Percentiles rank a stretch among this genome's conserved stretches.
Conservation (phyloP, 2,797 vertebrate genomes). For the Macropus fuliginosus region DNA sequence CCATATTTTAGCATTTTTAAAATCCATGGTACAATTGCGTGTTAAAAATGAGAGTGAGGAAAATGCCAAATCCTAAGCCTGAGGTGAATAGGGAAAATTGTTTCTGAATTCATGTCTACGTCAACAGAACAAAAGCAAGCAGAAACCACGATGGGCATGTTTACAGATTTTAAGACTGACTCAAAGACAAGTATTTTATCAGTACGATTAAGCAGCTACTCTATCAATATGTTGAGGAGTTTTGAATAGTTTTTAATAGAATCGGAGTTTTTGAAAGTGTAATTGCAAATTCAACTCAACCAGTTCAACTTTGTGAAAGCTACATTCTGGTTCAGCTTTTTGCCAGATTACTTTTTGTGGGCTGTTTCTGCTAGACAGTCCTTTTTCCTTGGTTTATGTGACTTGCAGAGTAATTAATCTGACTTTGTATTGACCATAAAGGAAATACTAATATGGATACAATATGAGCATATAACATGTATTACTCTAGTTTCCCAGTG, state of each 20-base stretch:
- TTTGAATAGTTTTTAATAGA: neutral
- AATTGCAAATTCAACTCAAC: too few species aligned
- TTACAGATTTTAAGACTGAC: neutral
- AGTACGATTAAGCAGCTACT: neutral
- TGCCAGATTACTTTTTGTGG: neutral
- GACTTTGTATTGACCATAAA: neutral
- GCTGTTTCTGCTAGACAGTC: neutral
- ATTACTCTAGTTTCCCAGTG: neutral
- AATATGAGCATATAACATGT: neutral
- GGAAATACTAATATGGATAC: neutral
- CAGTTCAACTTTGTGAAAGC: neutral
- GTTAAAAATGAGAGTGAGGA: neutral
- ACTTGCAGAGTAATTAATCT: neutral
- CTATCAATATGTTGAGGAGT: neutral
- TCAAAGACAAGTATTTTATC: neutral
- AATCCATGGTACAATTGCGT: neutral
- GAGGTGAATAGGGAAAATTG: neutral
- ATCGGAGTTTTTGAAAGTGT: neutral
- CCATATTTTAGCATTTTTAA: neutral
- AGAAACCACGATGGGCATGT: neutral
- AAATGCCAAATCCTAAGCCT: conserved; percentile 11
- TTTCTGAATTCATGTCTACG: neutral
- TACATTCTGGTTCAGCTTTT: neutral
- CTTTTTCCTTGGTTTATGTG: neutral
- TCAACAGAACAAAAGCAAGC: neutral